Evolutionary conservation across 2,113 vertebrate species (phyloP).

Genomic region (Ochotona curzoniae): DNA sequence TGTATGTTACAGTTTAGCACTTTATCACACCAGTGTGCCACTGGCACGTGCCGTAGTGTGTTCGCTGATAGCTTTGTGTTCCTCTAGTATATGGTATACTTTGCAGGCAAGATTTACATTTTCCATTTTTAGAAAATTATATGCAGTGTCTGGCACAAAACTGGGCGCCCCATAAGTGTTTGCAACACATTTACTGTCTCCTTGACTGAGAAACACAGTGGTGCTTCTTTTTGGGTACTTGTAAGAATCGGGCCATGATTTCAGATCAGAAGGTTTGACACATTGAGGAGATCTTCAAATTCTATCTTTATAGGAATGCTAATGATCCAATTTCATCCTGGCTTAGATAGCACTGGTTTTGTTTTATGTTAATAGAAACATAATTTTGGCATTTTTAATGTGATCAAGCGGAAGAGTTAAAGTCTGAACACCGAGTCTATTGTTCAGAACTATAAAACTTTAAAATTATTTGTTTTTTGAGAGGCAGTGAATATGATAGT

Average conservation of each 20-base stretch:
- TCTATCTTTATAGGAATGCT: background rate
- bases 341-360: background rate
- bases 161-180: background rate
- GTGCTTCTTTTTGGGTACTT: background rate
- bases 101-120: background rate
- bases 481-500: background rate
- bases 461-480: conserved; percentile 6
- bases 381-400: conserved; percentile 1
- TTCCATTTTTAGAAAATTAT: background rate
- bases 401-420: background rate
- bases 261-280: background rate
- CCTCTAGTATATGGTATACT: background rate
- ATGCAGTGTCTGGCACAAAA: background rate
- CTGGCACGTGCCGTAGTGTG: background rate
- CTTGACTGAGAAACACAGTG: conserved; percentile 1
- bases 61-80: background rate
- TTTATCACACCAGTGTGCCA: background rate
- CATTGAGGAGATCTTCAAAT: conserved; percentile 23
- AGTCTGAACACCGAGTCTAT: background rate
- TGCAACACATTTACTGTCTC: background rate
- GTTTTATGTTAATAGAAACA: conserved; percentile 55
- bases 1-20: background rate
- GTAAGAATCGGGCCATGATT: background rate
- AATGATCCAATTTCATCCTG: background rate
- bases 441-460: conserved; percentile 1